A percentile compares a stretch with the other conserved stretches of the same genome.
These are phyloP conservation scores for Oenanthe oenanthe DNA, from an alignment of 2,113 vertebrate species.

Conservation along the genomic window DNA sequence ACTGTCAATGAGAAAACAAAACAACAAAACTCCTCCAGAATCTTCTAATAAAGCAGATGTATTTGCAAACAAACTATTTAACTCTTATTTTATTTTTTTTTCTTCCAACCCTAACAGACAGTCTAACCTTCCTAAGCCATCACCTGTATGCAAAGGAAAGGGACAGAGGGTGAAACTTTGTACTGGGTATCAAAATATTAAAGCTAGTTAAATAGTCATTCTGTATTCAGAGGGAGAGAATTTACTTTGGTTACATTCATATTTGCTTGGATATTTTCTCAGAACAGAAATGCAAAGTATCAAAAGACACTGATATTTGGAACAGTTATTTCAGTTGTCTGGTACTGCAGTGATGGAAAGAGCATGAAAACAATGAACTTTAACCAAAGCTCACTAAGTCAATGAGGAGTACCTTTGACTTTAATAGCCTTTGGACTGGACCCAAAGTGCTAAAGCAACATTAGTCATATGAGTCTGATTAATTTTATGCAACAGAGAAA, in stretches of 20 bases:
- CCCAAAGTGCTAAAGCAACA: background rate
- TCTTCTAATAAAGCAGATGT: background rate
- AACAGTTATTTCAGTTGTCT: constrained; percentile 34
- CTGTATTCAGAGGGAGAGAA: constrained; percentile 25
- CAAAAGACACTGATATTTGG: constrained; percentile 55
- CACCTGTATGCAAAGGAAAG: constrained; percentile 1
- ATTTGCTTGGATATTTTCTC: constrained; percentile 63
- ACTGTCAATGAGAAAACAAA: background rate
- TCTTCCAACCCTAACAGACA: background rate
- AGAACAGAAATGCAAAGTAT: constrained; percentile 51
- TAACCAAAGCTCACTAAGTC: constrained; percentile 27
- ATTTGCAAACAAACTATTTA: background rate
- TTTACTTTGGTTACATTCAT: constrained; percentile 61
- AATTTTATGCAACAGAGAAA: background rate
- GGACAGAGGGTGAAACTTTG: background rate
- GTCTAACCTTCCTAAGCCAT: background rate
- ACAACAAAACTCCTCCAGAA: background rate
- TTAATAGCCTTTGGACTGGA: background rate
- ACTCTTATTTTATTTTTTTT: background rate
- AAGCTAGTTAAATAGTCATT: constrained; percentile 61
- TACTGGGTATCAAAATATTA: constrained; percentile 48
- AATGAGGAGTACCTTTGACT: background rate
- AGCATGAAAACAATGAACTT: constrained; percentile 34
- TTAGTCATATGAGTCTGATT: background rate
- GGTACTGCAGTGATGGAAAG: background rate